These are phyloP conservation scores for Drosophila teissieri DNA, from an alignment of 1,140 invertebrate species.

Conservation along the genomic window DNA sequence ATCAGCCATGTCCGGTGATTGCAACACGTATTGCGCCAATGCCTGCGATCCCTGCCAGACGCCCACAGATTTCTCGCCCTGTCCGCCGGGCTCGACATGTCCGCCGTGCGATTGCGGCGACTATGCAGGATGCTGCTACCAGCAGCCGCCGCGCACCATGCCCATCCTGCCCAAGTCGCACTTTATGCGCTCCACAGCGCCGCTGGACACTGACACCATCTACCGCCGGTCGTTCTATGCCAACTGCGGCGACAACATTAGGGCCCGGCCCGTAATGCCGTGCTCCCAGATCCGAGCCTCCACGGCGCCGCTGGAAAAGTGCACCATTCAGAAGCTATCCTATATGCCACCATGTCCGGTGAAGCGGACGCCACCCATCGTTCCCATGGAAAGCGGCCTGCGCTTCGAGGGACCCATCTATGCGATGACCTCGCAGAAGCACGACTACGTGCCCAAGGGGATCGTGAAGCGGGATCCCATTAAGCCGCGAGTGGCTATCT, in stretches of 20 bases:
- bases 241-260: constrained; percentile 50
- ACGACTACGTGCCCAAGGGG: constrained; percentile 89
- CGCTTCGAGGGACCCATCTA: constrained; percentile 89
- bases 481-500: constrained; percentile 86
- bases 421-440: constrained; percentile 89
- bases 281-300: constrained; percentile 66
- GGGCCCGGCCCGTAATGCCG: constrained; percentile 82
- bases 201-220: constrained; percentile 86
- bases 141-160: constrained; percentile 86
- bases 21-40: constrained; percentile 38
- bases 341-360: constrained; percentile 85
- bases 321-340: constrained; percentile 86
- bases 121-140: constrained; percentile 85
- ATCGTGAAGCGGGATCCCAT: constrained; percentile 85
- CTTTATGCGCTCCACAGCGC: constrained; percentile 85
- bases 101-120: constrained; percentile 76
- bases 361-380: constrained; percentile 79
- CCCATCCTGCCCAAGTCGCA: constrained; percentile 86
- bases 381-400: constrained; percentile 64
- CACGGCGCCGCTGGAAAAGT: constrained; percentile 85
- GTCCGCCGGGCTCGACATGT: constrained; percentile 53
- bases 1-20: constrained; percentile 53
- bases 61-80: constrained; percentile 63
- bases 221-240: constrained; percentile 87
- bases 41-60: constrained; percentile 55